These are phyloP conservation scores for Meandrina meandrites DNA, from an alignment of 92 coral and sea anemone species.

Conservation along the genomic window DNA sequence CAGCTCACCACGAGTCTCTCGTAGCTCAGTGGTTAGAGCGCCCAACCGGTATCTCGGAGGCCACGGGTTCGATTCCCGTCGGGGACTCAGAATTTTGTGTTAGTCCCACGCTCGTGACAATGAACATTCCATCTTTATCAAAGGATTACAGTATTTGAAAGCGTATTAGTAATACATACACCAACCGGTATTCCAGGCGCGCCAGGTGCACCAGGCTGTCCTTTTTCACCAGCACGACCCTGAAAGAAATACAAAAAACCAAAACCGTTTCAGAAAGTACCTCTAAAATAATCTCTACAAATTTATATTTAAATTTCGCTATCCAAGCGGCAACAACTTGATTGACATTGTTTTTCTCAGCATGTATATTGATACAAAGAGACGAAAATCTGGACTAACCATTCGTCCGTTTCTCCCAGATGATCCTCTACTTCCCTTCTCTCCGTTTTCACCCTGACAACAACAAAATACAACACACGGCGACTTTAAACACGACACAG, in stretches of 20 bases:
- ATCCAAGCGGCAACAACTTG: not conserved
- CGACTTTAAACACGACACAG: not conserved
- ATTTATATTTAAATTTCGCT: not conserved
- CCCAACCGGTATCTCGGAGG: no score
- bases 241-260: constrained; percentile 2
- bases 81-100: no score
- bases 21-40: no score
- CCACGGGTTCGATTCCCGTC: no score
- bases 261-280: not conserved
- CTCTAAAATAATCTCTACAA: not conserved
- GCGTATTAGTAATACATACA: not conserved
- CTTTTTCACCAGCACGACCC: constrained; percentile 75
- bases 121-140: no score
- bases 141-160: not conserved
- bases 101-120: no score
- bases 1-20: no score
- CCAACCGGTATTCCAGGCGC: constrained; percentile 58
- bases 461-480: not conserved
- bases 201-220: constrained; percentile 67
- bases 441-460: constrained; percentile 68
- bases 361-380: not conserved
- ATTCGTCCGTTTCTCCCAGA: constrained; percentile 66
- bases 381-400: constrained; percentile 36
- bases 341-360: no score
- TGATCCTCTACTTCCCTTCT: constrained; percentile 69